Evolutionary conservation across 2,888 invertebrate genomes (phyloP), one percentile per base, ranked within the genome.

Genomic region (Lasioglossum figueresi): DNA sequence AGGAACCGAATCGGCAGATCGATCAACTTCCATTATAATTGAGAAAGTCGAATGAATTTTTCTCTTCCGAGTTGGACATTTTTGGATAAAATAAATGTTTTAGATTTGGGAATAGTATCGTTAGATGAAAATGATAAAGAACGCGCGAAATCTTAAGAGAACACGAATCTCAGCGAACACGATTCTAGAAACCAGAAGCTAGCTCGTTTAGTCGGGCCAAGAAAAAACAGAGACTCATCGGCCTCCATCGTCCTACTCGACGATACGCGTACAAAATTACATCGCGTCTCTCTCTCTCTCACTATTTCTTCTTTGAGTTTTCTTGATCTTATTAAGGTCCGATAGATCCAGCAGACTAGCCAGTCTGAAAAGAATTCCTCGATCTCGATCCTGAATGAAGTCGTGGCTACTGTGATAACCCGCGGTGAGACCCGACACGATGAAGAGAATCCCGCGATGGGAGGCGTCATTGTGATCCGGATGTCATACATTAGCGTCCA

Each of bases 321-420:
- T 74, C 78, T 73, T 80, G n/a, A 80, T 88, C 89, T 88, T 85
- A 89, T 91, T 89, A 88, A 80, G 83, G 56, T 40, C 81, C 80
- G 80, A 88, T 82, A 85, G 86, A 89, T 90, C 84, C 81, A 56
- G 80, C 34, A 72, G 76, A 19, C 78, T 68, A 79, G 88, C 27
- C 80, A 59, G 76, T 72, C 68, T 75, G 82, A 90, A 89, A 90
- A 88, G 91, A 91, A 91, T 91, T 90, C 89, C 89, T 91, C 88
- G 90, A 91, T 91, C 91, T 89, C 82, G 85, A 80, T 74, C 79
- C 66, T 90, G 90, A 91, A 91, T 90, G 89, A 91, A 91, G 90
- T 91, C 84, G 91, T 85, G 89, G 90, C 91, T 89, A 90, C 90
- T 84, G 91, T 86, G 90, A 84, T 87, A 81, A 88, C 88, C 89